Base-by-base conservation (phyloP, 2,888 invertebrate species). In the Apotomis turbidana region DNA sequence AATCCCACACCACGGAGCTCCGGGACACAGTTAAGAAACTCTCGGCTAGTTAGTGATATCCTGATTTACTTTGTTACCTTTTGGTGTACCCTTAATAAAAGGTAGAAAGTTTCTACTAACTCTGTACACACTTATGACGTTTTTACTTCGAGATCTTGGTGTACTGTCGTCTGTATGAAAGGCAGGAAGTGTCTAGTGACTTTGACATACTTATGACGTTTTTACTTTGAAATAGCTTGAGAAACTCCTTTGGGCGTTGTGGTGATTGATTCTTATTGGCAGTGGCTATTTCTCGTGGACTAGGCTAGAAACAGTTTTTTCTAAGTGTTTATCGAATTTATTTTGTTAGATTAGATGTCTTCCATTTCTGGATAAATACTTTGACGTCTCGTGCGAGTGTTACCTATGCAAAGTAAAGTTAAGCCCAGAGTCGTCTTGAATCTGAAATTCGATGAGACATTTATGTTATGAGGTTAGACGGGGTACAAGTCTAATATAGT, bases 31-130 rank as follows among this genome's bases (percentile, higher is more conserved):
- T 61, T 51, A 61, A n/a, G 49, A 4, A 67, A 66, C 59, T 68
- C 41, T 66, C 49, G 66, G 66, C 55, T 71, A 60, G 66, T 71
- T 71, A 67, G 71, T 66, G 55, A 71, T 71, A 60, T 66, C 70
- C 66, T 71, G 71, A 71, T 71, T 61, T 71, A 71, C 60, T 71
- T 71, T 55, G 66, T 54, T 60, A 60, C 60, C 64, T 63, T 60
- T 36, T 64, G 54, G 41, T 54, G 8, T 9, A 9, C 3, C 10
- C 9, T 8, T 49, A 6, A 9, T 9, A 10, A 49, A 8, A 49
- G 49, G 10, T 6, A 49, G 49, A 4, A 49, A 49, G 49, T 49
- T 3, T 8, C 49, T 10, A 9, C 3, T 49, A 2, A 49, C 10
- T 10, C 9, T 49, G 9, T 9, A 49, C 9, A 9, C 9, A 49